Percentiles rank a stretch among this genome's conserved stretches.
Evolutionary conservation across 2,888 invertebrate genomes (phyloP).

Genomic region (Cerceris ruficornis): DNA sequence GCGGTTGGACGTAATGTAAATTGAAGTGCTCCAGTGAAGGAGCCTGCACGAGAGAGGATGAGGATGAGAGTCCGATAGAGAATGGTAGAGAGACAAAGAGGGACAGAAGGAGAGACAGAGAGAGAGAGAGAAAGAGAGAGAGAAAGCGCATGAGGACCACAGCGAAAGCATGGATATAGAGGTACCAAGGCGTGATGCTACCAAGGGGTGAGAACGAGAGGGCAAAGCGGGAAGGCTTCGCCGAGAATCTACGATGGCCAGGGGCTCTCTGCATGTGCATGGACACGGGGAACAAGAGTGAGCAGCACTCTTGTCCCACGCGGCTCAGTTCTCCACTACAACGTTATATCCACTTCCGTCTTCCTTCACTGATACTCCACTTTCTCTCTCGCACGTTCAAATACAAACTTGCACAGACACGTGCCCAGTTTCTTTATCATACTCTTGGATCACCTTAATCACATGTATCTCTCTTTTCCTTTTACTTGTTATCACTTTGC

Average conservation of each 20-base stretch:
- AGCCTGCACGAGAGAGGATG: constrained; percentile 46
- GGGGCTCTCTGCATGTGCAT: constrained; percentile 57
- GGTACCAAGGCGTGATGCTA: constrained; percentile 20
- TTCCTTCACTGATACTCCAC: constrained; percentile 24
- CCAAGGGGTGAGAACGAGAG: constrained; percentile 35
- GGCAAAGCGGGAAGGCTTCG: constrained; percentile 24
- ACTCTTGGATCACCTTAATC: constrained; percentile 5
- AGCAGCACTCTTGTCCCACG: constrained; percentile 77
- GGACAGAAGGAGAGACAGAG: constrained; percentile 5
- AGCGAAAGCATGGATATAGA: neutral
- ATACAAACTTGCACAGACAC: neutral
- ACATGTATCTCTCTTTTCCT: constrained; percentile 8
- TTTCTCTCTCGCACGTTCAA: constrained; percentile 1
- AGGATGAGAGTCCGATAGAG: constrained; percentile 25
- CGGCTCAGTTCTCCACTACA: constrained; percentile 74
- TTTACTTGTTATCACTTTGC: neutral
- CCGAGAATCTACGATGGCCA: constrained; percentile 38
- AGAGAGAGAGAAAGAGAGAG: constrained; percentile 14
- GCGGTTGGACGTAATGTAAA: constrained; percentile 78
- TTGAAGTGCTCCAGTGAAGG: constrained; percentile 70
- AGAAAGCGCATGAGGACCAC: constrained; percentile 11
- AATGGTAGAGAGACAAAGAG: neutral
- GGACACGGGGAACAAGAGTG: constrained; percentile 67
- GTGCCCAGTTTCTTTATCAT: neutral
- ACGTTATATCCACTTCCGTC: constrained; percentile 34